Conservation (phyloP, 2,888 invertebrate genomes). For the Agonum fuliginosum region DNA sequence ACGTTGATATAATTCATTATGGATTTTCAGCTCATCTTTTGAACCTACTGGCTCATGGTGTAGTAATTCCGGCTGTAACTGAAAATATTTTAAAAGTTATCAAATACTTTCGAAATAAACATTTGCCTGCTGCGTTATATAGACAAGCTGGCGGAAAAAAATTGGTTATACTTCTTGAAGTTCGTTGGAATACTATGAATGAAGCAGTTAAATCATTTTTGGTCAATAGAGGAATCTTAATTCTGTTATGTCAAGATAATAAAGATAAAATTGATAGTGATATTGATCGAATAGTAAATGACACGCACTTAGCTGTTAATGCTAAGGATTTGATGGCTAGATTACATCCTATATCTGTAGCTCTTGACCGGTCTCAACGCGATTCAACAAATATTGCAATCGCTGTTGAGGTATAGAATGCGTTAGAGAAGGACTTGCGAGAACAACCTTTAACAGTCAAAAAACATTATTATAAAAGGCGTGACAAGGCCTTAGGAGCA, state of each 20-base stretch:
- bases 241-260: conserved; percentile 59
- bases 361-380: conserved; percentile 59
- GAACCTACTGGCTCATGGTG: conserved; percentile 59
- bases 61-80: conserved; percentile 55
- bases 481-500: conserved; percentile 55
- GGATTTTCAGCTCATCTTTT: conserved; percentile 52
- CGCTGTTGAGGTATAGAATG: conserved; percentile 62
- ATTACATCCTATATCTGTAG: conserved; percentile 59
- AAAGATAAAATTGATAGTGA: conserved; percentile 59
- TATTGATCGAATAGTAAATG: conserved; percentile 15
- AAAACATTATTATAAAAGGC: conserved; percentile 24
- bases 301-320: background rate
- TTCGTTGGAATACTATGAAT: conserved; percentile 60
- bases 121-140: conserved; percentile 56
- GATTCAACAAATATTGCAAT: conserved; percentile 60
- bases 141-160: conserved; percentile 59
- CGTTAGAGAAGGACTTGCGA: conserved; percentile 60
- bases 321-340: conserved; percentile 56
- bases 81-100: conserved; percentile 56
- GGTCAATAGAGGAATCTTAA: conserved; percentile 58
- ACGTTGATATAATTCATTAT: conserved; percentile 14
- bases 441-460: conserved; percentile 21
- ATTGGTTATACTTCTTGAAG: conserved; percentile 58
- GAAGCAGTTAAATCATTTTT: conserved; percentile 13
- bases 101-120: conserved; percentile 60